Percentiles rank a stretch among this genome's conserved stretches.
Conservation (phyloP, 2,797 vertebrate genomes). For the Acridotheres tristis region DNA sequence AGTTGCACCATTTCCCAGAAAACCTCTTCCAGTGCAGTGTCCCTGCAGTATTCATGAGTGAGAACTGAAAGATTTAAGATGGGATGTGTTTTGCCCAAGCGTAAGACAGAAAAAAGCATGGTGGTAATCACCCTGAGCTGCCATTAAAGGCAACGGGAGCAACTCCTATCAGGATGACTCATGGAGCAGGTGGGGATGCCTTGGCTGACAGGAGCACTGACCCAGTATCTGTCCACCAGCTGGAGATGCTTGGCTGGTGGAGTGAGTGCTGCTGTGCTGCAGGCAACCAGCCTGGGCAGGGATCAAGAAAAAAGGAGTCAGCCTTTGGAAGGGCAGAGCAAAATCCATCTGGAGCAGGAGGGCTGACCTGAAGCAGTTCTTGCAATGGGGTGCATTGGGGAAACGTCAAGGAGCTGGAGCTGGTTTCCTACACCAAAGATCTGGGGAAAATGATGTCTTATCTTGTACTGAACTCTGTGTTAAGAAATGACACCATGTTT, state of each 20-base stretch:
- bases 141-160: not conserved
- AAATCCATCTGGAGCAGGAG: not conserved
- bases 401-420: not conserved
- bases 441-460: not conserved
- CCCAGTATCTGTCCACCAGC: not conserved
- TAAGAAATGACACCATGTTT: not conserved
- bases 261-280: fast-evolving
- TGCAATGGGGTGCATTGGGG: fast-evolving
- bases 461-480: not conserved
- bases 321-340: not conserved
- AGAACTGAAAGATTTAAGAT: not conserved
- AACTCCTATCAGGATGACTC: not conserved
- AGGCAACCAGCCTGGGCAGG: not conserved
- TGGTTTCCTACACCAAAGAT: not conserved
- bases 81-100: not conserved
- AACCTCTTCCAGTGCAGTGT: not conserved
- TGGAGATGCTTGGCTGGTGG: fast-evolving
- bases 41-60: not conserved
- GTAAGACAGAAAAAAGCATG: not conserved
- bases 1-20: not conserved
- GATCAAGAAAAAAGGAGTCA: not conserved
- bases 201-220: not conserved
- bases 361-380: fast-evolving
- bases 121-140: not conserved
- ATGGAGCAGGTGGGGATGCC: fast-evolving